These are phyloP conservation scores for Lasius platythorax DNA, from an alignment of 2,888 invertebrate species.

Conservation along the genomic window DNA sequence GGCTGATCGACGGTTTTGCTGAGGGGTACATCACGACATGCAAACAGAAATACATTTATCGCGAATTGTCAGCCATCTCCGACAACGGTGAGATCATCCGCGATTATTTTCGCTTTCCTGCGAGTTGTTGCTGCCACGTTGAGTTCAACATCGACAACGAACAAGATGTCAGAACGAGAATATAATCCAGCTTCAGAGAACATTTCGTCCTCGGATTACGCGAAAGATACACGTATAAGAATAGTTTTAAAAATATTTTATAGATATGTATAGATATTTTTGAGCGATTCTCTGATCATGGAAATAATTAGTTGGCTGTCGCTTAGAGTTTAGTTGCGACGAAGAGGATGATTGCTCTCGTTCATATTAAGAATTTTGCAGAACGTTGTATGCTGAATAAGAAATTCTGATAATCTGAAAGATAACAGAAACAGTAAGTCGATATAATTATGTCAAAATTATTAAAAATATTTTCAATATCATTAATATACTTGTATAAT, in stretches of 20 bases:
- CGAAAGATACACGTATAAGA: neutral
- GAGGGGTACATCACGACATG: conserved; percentile 86
- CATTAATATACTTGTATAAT: neutral
- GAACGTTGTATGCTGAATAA: conserved; percentile 39
- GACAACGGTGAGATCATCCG: conserved; percentile 85
- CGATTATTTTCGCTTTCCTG: conserved; percentile 89
- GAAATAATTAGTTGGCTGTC: conserved; percentile 12
- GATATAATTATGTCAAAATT: neutral
- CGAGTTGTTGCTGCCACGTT: conserved; percentile 91
- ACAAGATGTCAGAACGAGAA: neutral
- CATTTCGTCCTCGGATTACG: neutral
- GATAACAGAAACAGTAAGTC: neutral
- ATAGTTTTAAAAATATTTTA: conserved; percentile 31
- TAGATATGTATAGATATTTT: neutral
- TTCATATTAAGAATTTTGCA: neutral
- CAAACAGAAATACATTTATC: conserved; percentile 88
- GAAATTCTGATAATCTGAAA: conserved; percentile 52
- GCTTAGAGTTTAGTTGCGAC: neutral
- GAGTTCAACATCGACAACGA: conserved; percentile 42
- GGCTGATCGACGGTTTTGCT: conserved; percentile 81
- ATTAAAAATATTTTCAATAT: conserved; percentile 4
- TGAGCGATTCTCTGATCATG: neutral
- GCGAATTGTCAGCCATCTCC: conserved; percentile 87
- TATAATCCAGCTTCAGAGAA: neutral
- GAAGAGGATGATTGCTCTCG: neutral